Evolutionary conservation across 2,888 invertebrate genomes (phyloP).

Genomic region (Lysandra coridon): DNA sequence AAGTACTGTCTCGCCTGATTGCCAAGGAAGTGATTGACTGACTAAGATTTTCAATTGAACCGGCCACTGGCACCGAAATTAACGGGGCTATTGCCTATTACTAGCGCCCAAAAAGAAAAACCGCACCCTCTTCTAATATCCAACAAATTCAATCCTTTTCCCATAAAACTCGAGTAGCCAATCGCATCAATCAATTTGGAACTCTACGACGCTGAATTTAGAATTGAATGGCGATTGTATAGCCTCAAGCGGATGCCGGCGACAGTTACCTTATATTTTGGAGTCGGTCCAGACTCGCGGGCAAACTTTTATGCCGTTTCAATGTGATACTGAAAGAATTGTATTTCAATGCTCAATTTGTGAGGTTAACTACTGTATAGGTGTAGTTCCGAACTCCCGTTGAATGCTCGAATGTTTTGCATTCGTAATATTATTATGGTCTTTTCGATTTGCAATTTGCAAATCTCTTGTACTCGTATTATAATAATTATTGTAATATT

Average conservation of each 20-base stretch:
- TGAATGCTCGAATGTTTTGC: slow-evolving; percentile 13
- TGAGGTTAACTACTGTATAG: slow-evolving; percentile 41
- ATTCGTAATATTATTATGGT: neutral
- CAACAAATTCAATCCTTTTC: slow-evolving; percentile 65
- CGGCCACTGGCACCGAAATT: neutral
- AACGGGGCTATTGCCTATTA: neutral
- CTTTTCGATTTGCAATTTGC: neutral
- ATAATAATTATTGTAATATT: no score
- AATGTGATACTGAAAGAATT: slow-evolving; percentile 62
- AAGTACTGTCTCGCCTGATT: no score
- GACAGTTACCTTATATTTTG: slow-evolving; percentile 75
- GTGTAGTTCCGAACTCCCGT: slow-evolving; percentile 33
- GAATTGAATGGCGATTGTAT: slow-evolving; percentile 48
- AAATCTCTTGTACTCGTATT: no score
- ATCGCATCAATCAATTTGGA: slow-evolving; percentile 47
- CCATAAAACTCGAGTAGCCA: slow-evolving; percentile 65
- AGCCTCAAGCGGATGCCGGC: slow-evolving; percentile 67
- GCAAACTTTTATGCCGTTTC: slow-evolving; percentile 75
- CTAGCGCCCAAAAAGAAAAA: slow-evolving; percentile 22
- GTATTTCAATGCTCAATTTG: slow-evolving; percentile 46
- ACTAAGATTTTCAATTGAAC: neutral
- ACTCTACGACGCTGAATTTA: slow-evolving; percentile 47
- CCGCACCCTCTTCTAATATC: slow-evolving; percentile 45
- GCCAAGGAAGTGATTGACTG: neutral
- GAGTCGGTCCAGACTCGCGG: slow-evolving; percentile 68